These are phyloP conservation scores for Rhinolophus ferrumequinum DNA, from an alignment of 2,113 vertebrate genomes.

Conservation along the genomic window DNA sequence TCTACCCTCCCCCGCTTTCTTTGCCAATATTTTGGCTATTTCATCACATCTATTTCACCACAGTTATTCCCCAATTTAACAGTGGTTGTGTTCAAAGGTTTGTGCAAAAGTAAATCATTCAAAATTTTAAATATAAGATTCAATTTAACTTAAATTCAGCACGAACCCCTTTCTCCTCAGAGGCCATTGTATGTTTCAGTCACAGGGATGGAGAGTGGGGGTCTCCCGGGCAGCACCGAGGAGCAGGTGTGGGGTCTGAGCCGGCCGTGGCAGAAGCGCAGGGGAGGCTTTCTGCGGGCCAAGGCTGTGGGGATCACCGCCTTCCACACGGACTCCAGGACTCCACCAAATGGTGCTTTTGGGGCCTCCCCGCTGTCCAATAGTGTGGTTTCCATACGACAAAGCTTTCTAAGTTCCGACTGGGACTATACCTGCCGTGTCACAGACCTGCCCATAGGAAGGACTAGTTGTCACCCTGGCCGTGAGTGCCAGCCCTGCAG, in stretches of 20 bases:
- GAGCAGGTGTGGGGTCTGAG: not conserved
- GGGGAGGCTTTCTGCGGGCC: not conserved
- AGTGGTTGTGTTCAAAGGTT: not conserved
- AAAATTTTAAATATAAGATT: not conserved
- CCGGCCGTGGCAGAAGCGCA: rapidly evolving
- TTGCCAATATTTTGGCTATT: not conserved
- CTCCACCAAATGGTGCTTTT: rapidly evolving
- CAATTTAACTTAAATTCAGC: not conserved
- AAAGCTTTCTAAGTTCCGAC: not conserved
- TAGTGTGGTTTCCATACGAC: not conserved
- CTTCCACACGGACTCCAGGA: rapidly evolving
- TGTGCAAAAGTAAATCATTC: not conserved
- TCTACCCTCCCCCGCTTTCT: too few relatives aligned
- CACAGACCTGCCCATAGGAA: not conserved
- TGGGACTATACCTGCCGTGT: rapidly evolving
- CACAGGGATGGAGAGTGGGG: not conserved
- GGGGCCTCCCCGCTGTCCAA: not conserved
- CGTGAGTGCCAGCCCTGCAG: rapidly evolving
- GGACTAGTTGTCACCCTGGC: not conserved
- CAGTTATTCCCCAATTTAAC: not conserved
- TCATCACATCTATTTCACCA: too few relatives aligned
- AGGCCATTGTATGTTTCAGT: not conserved
- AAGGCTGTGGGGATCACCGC: rapidly evolving
- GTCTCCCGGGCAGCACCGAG: rapidly evolving
- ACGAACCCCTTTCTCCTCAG: not conserved